Evolutionary conservation across 2,113 vertebrate species (phyloP).

Genomic region (Cavia aperea): DNA sequence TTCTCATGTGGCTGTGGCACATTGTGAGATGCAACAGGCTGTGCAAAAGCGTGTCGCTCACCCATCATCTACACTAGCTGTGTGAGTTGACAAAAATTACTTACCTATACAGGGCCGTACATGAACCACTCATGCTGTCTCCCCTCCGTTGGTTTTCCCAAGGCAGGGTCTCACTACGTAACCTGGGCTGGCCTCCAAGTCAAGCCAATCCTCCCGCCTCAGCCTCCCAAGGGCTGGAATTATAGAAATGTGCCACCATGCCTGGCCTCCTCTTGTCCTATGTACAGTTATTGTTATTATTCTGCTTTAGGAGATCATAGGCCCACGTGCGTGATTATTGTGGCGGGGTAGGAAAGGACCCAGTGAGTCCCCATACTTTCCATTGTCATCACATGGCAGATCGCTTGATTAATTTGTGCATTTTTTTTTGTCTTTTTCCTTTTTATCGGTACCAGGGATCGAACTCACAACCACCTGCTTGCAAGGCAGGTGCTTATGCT

Average conservation of each 20-base stretch:
- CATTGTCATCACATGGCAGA: not conserved
- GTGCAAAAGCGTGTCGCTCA: not conserved
- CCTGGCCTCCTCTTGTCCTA: not conserved
- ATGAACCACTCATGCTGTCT: not conserved
- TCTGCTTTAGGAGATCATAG: not conserved
- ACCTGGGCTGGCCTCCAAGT: too few species aligned
- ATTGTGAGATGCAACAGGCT: not conserved
- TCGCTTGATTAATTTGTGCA: not conserved
- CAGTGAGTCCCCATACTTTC: not conserved
- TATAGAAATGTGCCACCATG: too few species aligned
- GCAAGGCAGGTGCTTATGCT: too few species aligned
- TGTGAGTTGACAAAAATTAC: not conserved
- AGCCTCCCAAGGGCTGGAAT: too few species aligned
- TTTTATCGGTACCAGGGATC: too few species aligned
- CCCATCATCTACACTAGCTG: not conserved
- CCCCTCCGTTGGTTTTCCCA: not conserved
- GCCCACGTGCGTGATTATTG: not conserved
- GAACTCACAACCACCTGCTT: too few species aligned
- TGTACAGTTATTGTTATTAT: not conserved
- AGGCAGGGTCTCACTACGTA: too few species aligned
- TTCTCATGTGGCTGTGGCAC: not conserved
- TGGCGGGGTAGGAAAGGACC: not conserved
- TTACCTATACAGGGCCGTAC: not conserved
- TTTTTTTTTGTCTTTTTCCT: not conserved
- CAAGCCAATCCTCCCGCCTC: too few species aligned